Percentiles rank a stretch among this genome's conserved stretches.
These are phyloP conservation scores for Charadrius vociferus DNA, from an alignment of 2,113 vertebrate species.

Conservation along the genomic window DNA sequence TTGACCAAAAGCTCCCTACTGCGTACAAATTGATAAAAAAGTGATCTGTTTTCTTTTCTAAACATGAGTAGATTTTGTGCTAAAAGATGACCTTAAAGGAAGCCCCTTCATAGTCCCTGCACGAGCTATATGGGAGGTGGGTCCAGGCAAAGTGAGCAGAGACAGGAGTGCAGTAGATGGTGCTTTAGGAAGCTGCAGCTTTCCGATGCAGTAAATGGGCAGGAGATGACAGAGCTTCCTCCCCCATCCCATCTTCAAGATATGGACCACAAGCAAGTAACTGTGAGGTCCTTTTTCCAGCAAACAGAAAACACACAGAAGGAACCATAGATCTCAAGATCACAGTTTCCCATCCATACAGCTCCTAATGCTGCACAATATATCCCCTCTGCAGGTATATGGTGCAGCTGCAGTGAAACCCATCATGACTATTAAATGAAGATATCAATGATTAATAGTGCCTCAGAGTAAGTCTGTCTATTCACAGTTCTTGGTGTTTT, in stretches of 20 bases:
- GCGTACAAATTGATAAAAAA: background rate
- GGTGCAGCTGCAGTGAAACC: background rate
- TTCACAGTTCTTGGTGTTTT: background rate
- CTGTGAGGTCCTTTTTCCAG: background rate
- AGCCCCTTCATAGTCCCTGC: background rate
- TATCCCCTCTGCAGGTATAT: background rate
- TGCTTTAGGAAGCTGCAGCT: background rate
- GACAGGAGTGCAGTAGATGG: background rate
- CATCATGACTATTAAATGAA: background rate
- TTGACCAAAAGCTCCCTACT: background rate
- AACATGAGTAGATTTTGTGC: background rate
- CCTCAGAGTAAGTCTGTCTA: background rate
- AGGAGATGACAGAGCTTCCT: background rate
- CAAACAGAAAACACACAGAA: background rate
- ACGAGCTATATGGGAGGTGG: background rate
- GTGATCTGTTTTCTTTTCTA: background rate
- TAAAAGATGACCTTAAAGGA: background rate
- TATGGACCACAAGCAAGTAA: background rate
- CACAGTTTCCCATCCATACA: background rate
- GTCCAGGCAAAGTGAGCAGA: background rate
- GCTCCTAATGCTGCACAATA: background rate
- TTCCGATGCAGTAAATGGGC: background rate
- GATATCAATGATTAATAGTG: background rate
- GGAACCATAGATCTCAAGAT: background rate
- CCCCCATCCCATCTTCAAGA: background rate